Evolutionary conservation across 2,888 invertebrate genomes (phyloP), one percentile per base, ranked within the genome.

Genomic region (Thera britannica): DNA sequence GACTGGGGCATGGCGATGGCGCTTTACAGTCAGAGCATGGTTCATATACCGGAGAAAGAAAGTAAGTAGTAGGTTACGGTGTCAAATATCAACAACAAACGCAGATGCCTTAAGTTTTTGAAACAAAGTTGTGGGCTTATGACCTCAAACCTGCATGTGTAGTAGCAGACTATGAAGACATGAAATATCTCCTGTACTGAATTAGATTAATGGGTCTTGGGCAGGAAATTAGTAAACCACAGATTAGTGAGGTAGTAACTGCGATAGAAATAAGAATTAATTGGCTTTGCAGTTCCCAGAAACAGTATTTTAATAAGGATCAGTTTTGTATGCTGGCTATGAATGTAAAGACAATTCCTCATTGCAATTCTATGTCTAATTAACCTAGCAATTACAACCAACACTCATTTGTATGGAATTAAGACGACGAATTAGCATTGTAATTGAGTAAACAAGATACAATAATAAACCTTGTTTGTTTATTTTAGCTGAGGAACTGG

Each of bases 1-100:
- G 95, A 97, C 75, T 97, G 96, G 94, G 82, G 87, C 44, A 95
- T 94, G 75, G 97, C 98, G 1, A 89, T 97, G 82, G 90, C 95
- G 46, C 85, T 95, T 55, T 98, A 98, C 85, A 96, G 95, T 68
- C 94, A 95, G 76, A 96, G 96, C 73, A 96, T 97, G 81, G 85
- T 96, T 36, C 89, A 95, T 60, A 93, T 96, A 83, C 97, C 97
- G 9, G 94, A 94, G 68, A 95, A 95, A 77, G 94, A 95, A 88
- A 95, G 97, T 97, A 90, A 94, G 62, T 62, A 36, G 94, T 62
- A 44, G 70, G 58, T 51, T 54, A 49, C 62, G 70, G 67, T 76
- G 65, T 74, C 72, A 74, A 75, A 79, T 77, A 68, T 78, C 77
- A 75, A 34, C 36, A 62, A 57, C 56, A 73, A 77, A 72, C 72